phyloP scores from a whole-genome alignment of 2,888 invertebrate genomes.

The Chymomyza fuscimana region DNA sequence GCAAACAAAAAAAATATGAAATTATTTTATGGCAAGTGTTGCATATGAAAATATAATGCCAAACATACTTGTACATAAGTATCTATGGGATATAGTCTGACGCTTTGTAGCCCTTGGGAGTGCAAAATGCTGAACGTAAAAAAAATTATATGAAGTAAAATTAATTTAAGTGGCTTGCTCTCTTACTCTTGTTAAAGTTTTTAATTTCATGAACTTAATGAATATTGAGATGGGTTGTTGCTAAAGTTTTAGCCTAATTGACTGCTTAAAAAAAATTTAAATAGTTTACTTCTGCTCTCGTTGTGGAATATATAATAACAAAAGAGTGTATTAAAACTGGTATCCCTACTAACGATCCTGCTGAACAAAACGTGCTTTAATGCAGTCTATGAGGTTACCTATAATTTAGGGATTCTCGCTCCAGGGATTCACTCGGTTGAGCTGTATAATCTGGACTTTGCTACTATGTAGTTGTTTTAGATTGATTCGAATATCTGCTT shows the following conservation, averaged over 20 bases:
- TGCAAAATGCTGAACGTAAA: neutral
- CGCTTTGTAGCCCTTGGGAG: neutral
- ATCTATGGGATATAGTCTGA: neutral
- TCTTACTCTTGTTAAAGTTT: neutral
- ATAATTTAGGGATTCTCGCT: too few species aligned
- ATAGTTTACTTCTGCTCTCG: too few species aligned
- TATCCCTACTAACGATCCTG: too few species aligned
- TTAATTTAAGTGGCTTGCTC: neutral
- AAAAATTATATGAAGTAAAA: neutral
- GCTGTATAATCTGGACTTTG: too few species aligned
- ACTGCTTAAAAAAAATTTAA: neutral
- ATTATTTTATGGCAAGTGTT: conserved; percentile 1
- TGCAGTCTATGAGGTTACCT: too few species aligned
- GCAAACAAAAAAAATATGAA: neutral
- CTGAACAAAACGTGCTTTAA: too few species aligned
- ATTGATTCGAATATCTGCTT: too few species aligned
- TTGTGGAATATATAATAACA: too few species aligned
- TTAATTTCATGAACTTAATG: neutral
- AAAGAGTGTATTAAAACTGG: too few species aligned
- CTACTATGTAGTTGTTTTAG: too few species aligned
- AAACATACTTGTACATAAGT: neutral
- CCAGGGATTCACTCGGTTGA: too few species aligned
- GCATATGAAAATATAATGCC: neutral
- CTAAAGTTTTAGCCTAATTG: neutral
- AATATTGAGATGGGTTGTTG: neutral